phyloP scores from a whole-genome alignment of 2,888 invertebrate species.

The Charanyca ferruginea region DNA sequence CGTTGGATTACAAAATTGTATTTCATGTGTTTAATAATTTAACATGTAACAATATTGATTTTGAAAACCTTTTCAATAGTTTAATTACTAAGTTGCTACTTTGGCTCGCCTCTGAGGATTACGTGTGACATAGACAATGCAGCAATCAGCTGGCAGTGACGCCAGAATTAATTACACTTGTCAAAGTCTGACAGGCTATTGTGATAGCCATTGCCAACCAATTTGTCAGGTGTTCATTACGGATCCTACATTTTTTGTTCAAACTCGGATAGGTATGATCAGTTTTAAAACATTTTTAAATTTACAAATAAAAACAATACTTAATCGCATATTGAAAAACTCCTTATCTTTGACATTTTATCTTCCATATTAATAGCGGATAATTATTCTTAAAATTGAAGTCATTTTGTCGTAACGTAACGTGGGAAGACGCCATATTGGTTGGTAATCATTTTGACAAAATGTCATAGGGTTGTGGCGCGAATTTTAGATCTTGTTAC shows the following conservation, averaged over 20 bases:
- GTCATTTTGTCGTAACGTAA: slow-evolving; percentile 56
- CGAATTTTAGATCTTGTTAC: slow-evolving; percentile 44
- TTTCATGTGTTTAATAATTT: background rate
- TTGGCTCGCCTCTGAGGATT: background rate
- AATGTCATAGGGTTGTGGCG: slow-evolving; percentile 42
- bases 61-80: background rate
- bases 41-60: background rate
- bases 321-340: slow-evolving; percentile 28
- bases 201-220: slow-evolving; percentile 24
- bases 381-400: slow-evolving; percentile 37
- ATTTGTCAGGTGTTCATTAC: slow-evolving; percentile 40
- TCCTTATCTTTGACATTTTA: slow-evolving; percentile 57
- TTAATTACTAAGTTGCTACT: background rate
- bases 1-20: background rate
- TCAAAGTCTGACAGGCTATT: slow-evolving; percentile 25
- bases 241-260: slow-evolving; percentile 30
- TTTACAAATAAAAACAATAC: slow-evolving; percentile 9
- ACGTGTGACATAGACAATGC: background rate
- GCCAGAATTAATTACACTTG: slow-evolving; percentile 25
- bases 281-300: slow-evolving; percentile 26
- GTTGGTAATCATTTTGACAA: slow-evolving; percentile 26
- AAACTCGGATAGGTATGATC: slow-evolving; percentile 20
- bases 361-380: slow-evolving; percentile 51
- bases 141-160: slow-evolving; percentile 5
- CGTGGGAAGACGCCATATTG: slow-evolving; percentile 51